Conservation (phyloP, 2,113 vertebrate genomes). For the Eretmochelys imbricata region DNA sequence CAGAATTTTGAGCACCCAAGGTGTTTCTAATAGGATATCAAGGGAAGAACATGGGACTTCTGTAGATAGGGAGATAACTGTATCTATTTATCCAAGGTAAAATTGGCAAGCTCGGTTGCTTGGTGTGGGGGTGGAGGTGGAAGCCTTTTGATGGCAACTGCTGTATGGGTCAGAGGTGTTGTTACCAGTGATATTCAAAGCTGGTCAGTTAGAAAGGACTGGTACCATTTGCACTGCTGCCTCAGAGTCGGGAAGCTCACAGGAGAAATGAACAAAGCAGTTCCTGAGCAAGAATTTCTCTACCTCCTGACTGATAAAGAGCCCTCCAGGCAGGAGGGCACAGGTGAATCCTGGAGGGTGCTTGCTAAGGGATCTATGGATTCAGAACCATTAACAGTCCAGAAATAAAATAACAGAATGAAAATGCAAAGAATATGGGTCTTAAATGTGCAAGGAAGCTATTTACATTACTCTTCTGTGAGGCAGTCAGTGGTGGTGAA, state of each 20-base stretch:
- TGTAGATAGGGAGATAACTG: accelerated
- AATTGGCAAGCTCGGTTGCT: neutral
- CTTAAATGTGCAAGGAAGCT: neutral
- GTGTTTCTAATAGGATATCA: neutral
- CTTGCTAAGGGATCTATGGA: neutral
- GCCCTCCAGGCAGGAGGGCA: accelerated
- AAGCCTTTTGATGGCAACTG: neutral
- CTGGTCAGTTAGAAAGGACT: neutral
- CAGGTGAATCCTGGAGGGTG: neutral
- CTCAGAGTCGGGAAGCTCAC: neutral
- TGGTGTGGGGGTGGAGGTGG: neutral
- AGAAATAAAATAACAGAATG: neutral
- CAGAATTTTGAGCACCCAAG: neutral
- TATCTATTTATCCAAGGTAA: neutral
- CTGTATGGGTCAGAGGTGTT: neutral
- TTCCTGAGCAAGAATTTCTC: accelerated
- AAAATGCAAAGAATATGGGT: slow-evolving; percentile 16
- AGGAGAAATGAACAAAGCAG: accelerated
- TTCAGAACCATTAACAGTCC: neutral
- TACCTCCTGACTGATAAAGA: neutral
- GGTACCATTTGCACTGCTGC: neutral
- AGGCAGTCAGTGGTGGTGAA: neutral
- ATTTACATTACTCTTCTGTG: neutral
- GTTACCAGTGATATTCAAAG: accelerated
- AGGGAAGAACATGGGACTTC: neutral